These are phyloP conservation scores for Poeciliopsis gracilis DNA, from an alignment of 2,797 vertebrate species.

Conservation along the genomic window DNA sequence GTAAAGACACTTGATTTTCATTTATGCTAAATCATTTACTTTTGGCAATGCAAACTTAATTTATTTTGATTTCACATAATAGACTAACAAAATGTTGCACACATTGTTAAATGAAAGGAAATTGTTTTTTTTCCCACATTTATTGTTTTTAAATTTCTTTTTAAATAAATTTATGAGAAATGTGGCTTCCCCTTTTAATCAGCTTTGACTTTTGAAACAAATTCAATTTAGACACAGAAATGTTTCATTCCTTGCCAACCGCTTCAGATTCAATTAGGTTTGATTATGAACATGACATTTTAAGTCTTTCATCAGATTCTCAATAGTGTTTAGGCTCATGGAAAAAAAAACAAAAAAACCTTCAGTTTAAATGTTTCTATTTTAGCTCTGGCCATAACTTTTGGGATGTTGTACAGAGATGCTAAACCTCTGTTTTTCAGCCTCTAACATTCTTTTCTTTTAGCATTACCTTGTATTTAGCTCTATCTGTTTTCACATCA, in stretches of 20 bases:
- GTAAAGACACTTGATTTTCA: constrained; percentile 14
- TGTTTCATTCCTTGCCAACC: background rate
- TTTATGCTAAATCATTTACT: constrained; percentile 1
- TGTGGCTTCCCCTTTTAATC: background rate
- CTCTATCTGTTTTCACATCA: background rate
- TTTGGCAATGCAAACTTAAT: background rate
- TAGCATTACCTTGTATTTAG: background rate
- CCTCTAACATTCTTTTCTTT: background rate
- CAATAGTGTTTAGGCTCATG: background rate
- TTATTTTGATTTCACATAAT: background rate
- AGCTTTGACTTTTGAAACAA: background rate
- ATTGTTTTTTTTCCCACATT: background rate
- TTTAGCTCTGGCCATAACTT: background rate
- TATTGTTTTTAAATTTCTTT: no score
- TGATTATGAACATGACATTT: background rate
- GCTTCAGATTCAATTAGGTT: background rate
- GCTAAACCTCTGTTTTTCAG: background rate
- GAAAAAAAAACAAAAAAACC: no score
- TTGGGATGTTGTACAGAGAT: background rate
- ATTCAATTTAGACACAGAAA: background rate
- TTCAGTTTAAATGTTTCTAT: background rate
- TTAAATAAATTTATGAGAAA: background rate
- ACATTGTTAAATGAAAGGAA: background rate
- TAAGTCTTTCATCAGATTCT: background rate
- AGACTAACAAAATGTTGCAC: background rate